These are phyloP conservation scores for Scopus umbretta DNA, from an alignment of 2,113 vertebrate genomes.

Conservation along the genomic window DNA sequence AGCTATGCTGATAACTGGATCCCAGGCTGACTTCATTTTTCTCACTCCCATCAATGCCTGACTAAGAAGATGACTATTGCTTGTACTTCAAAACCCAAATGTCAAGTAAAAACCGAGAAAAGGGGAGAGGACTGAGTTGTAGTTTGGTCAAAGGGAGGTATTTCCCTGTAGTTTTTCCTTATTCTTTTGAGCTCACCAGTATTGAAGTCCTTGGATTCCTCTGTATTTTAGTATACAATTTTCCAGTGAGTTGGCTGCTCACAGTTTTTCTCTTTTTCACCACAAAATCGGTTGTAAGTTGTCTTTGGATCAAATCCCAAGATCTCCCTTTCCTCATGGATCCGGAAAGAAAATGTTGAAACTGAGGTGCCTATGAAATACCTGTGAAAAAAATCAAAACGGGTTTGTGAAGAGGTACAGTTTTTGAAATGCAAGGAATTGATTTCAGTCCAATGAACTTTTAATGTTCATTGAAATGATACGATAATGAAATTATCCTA, in stretches of 20 bases:
- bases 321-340: slow-evolving; percentile 95
- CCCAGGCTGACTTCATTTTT: not conserved
- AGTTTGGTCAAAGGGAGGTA: not conserved
- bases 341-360: slow-evolving; percentile 97
- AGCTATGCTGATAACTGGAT: not conserved
- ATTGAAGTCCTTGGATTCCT: not conserved
- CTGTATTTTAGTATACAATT: slow-evolving; percentile 80
- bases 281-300: slow-evolving; percentile 95
- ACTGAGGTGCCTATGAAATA: slow-evolving; percentile 94
- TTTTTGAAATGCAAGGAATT: not conserved
- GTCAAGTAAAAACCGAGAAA: not conserved
- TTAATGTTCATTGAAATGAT: not conserved
- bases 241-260: slow-evolving; percentile 98
- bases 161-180: not conserved
- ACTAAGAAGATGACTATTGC: not conserved
- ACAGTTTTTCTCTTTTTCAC: slow-evolving; percentile 85
- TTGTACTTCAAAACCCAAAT: not conserved
- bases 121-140: not conserved
- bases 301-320: slow-evolving; percentile 91
- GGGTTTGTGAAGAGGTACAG: not conserved
- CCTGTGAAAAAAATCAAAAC: slow-evolving; percentile 60
- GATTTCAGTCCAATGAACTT: not conserved
- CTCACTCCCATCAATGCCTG: not conserved
- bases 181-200: not conserved
- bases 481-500: not conserved